Conservation (phyloP, 2,797 vertebrate genomes). For the Potorous gilbertii region DNA sequence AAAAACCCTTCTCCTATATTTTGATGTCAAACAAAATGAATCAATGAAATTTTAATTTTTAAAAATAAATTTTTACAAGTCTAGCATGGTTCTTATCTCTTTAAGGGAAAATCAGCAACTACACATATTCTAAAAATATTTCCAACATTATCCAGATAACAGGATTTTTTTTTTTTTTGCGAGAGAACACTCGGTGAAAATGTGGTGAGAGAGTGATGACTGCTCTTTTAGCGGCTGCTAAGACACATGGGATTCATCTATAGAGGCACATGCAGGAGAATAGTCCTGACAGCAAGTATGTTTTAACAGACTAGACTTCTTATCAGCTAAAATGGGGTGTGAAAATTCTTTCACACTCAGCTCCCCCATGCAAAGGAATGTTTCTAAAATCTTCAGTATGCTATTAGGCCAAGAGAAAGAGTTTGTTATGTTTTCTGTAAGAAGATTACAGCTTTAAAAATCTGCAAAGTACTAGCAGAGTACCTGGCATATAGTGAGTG, state of each 20-base stretch:
- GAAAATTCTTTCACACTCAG: conserved; percentile 1
- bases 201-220: background rate
- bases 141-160: background rate
- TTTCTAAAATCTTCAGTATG: background rate
- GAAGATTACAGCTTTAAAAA: background rate
- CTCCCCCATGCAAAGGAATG: background rate
- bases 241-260: background rate
- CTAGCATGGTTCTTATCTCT: background rate
- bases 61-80: conserved; percentile 41
- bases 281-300: background rate
- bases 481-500: background rate
- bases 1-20: background rate
- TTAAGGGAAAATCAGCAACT: background rate
- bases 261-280: background rate
- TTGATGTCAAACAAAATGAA: background rate
- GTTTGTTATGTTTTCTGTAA: background rate
- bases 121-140: background rate
- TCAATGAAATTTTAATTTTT: background rate
- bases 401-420: background rate
- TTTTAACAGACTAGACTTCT: background rate
- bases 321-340: background rate
- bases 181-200: background rate
- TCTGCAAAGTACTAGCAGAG: background rate
- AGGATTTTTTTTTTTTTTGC: background rate
- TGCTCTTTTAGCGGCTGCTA: conserved; percentile 5